Evolutionary conservation across 2,113 vertebrate species (phyloP), one percentile per base, ranked within the genome.

Genomic region (Hydrolagus affinis): DNA sequence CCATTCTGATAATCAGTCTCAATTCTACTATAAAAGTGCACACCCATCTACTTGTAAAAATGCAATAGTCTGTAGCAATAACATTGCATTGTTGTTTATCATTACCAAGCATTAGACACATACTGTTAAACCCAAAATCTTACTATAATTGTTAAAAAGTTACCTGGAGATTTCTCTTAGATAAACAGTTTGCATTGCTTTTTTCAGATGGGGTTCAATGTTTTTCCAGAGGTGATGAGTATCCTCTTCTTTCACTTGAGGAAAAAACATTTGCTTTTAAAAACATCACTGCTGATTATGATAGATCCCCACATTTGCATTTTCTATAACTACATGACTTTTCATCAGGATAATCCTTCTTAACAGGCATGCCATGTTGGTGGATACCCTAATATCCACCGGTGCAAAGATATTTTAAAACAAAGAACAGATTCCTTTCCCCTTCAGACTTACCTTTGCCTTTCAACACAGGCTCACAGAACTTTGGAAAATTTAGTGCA

Each of bases 101-200:
- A 1, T 44, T 44, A 1, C 44, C 44, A 44, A 44, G 44, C 44
- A 44, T 44, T 44, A 44, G 1, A 44, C 44, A 44, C 44, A 44
- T 44, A 44, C 44, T 1, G 44, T 44, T 44, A 44, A 1, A 44
- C 44, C 6, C 44, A 44, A 44, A 44, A 44, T 44, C 44, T 44
- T 44, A 44, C 56, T 19, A 56, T 30, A 85, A n/a, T 74, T 12
- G 59, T 72, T 11, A 85, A 25, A 15, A 68, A 32, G 87, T 89
- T 91, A 96, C 97, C 97, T 99, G 90, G 97, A 98, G 88, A 99
- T 91, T 89, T 99, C 98, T 68, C 97, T 91, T 11, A 99, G 95
- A 90, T 99, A 98, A 89, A 99, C 96, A 0, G 96, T 98, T 91
- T 96, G 96, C 96, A 99, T 98, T 87, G 98, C 97, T 88, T 94